A percentile compares a stretch with the other conserved stretches of the same genome.
phyloP scores from a whole-genome alignment of 2,113 vertebrate genomes.

The Machaerirhynchus nigripectus region DNA sequence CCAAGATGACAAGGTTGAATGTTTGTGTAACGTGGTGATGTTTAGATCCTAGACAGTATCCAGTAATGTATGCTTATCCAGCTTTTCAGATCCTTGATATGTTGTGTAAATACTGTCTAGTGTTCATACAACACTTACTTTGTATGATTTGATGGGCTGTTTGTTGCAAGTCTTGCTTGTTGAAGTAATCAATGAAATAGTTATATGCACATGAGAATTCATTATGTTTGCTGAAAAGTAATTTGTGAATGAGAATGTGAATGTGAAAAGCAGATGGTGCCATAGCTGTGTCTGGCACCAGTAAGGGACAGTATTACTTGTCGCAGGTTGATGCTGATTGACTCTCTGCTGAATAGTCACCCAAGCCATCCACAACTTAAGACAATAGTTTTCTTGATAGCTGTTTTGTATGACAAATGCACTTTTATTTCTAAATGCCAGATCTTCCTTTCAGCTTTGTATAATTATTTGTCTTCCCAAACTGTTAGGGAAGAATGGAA shows the following conservation, averaged over 20 bases:
- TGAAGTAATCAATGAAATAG: conserved; percentile 41
- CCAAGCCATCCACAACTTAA: not conserved
- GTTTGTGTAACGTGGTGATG: not conserved
- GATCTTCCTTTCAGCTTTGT: conserved; percentile 48
- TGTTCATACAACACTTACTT: not conserved
- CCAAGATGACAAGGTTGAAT: not conserved
- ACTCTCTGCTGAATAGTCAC: conserved; percentile 36
- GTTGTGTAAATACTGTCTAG: not conserved
- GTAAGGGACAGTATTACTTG: conserved; percentile 60
- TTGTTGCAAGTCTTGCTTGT: conserved; percentile 3
- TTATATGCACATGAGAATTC: conserved; percentile 27
- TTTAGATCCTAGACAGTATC: not conserved
- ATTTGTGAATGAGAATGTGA: conserved; percentile 33
- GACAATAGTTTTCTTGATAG: conserved; percentile 68
- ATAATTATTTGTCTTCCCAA: conserved; percentile 39
- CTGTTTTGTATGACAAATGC: conserved; percentile 42
- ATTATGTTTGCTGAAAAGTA: not conserved
- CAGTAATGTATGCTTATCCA: not conserved
- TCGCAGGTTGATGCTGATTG: conserved; percentile 66
- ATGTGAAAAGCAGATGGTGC: conserved; percentile 53
- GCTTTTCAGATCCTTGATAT: not conserved
- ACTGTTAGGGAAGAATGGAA: conserved; percentile 49
- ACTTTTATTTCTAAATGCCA: conserved; percentile 55
- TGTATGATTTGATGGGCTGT: not conserved
- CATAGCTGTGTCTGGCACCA: conserved; percentile 58